These are phyloP conservation scores for Rhabdornis inornatus DNA, from an alignment of 2,113 vertebrate genomes.

Conservation along the genomic window DNA sequence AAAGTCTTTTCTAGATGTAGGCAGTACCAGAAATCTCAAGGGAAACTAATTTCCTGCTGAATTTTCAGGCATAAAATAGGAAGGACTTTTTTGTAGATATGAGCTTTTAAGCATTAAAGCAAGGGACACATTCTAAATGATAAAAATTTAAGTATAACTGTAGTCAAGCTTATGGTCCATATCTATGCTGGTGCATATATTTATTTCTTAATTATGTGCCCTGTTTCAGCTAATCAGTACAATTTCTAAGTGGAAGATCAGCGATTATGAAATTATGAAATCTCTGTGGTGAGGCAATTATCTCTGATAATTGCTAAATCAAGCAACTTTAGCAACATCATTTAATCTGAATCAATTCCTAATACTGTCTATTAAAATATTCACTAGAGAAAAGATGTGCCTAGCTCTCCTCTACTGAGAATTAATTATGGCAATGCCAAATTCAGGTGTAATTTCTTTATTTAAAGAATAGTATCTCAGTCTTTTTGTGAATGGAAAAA, in stretches of 20 bases:
- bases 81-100: neutral
- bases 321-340: constrained; percentile 60
- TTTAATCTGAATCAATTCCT: constrained; percentile 64
- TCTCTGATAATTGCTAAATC: constrained; percentile 64
- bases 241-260: constrained; percentile 40
- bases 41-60: neutral
- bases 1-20: neutral
- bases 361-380: constrained; percentile 56
- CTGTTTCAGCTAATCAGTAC: constrained; percentile 31
- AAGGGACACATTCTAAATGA: neutral
- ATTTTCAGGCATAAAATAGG: neutral
- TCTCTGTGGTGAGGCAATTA: constrained; percentile 64
- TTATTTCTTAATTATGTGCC: neutral
- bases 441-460: constrained; percentile 40
- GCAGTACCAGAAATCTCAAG: neutral
- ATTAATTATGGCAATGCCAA: constrained; percentile 13
- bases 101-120: neutral
- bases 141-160: neutral
- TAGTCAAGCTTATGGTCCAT: neutral
- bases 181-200: neutral
- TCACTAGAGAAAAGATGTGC: constrained; percentile 7
- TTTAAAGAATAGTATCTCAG: neutral
- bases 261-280: constrained; percentile 17
- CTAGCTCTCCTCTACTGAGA: neutral
- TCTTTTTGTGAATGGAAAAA: neutral